Evolutionary conservation across 35 echinoderm and acorn worm genomes (phyloP), one percentile per base, ranked within the genome.

Genomic region (Lytechinus pictus): DNA sequence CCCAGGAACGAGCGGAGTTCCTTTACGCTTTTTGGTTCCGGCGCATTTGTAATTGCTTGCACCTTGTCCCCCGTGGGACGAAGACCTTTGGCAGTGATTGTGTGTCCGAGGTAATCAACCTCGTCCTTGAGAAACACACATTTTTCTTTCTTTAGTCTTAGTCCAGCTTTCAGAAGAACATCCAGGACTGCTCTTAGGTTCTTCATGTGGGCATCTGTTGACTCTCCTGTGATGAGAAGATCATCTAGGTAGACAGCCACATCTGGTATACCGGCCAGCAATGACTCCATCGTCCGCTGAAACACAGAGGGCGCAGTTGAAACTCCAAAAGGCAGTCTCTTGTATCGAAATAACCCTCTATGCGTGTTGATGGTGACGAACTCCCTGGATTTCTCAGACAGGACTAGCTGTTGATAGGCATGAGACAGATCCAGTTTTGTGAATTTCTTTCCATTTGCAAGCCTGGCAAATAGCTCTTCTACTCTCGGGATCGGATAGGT

Each of bases 141-240:
- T 57, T 98, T 98, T 19, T 96, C 94, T 14, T 53, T 54, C 54
- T 98, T 98, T 55, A 97, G 94, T 24, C 96, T 61, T 27, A 98
- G 86, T 27, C 96, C 96, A 11, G 91, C 86, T 28, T 96, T 87
- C 71, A 86, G 54, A 89, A 96, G 91, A 2, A 53, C 55, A 54
- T 60, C 94, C 24, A 98, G 89, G 16, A 98, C 91, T 1, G 10
- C 52, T 10, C 94, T 55, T 27, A 96, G 94, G 86, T 93, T 95
- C 61, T 90, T 27, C 33, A 92, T 86, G 57, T 96, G 96, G n/a
- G 96, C 96, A 10, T 90, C 53, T 5, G 94, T 61, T 19, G 52
- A 95, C 28, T 27, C 27, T 6, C 95, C 95, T 21, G 87, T 98
- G 12, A 98, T 54, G 27, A 98, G 91, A 9, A 98, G 94, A 53